phyloP scores from a whole-genome alignment of 2,888 invertebrate species.

The Leptinotarsa tumamoca region DNA sequence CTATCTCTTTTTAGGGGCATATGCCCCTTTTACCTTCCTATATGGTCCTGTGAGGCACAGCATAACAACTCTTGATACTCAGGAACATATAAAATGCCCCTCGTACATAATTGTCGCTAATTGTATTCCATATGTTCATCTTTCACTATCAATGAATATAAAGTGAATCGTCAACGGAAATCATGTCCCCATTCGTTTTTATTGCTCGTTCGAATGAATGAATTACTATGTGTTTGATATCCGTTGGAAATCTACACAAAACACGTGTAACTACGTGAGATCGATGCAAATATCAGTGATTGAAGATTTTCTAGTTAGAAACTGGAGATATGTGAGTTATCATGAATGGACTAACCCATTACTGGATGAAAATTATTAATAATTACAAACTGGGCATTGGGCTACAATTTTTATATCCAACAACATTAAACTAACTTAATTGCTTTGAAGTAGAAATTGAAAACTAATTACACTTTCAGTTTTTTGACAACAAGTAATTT shows the following conservation, averaged over 20 bases:
- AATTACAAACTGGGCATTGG: too few relatives aligned
- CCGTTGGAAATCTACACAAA: slow-evolving; percentile 10
- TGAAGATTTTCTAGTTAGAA: not conserved
- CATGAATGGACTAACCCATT: too few relatives aligned
- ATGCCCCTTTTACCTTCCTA: too few relatives aligned
- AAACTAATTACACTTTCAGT: too few relatives aligned
- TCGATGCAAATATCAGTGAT: not conserved
- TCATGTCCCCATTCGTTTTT: slow-evolving; percentile 28
- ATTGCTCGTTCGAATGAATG: slow-evolving; percentile 21
- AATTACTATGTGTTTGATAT: slow-evolving; percentile 7
- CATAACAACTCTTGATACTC: not conserved
- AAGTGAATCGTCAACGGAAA: slow-evolving; percentile 26
- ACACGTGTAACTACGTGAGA: not conserved
- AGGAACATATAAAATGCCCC: not conserved
- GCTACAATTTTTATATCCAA: too few relatives aligned
- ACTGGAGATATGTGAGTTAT: too few relatives aligned
- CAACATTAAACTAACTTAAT: too few relatives aligned
- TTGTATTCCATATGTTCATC: slow-evolving; percentile 16
- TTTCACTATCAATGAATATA: slow-evolving; percentile 14
- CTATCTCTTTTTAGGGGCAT: too few relatives aligned
- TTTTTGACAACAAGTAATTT: too few relatives aligned
- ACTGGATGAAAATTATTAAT: too few relatives aligned
- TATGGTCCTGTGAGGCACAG: too few relatives aligned
- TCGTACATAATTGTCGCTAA: not conserved
- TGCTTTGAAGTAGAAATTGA: too few relatives aligned